phyloP scores from a whole-genome alignment of 2,888 invertebrate genomes.

The Athripsodes cinereus region DNA sequence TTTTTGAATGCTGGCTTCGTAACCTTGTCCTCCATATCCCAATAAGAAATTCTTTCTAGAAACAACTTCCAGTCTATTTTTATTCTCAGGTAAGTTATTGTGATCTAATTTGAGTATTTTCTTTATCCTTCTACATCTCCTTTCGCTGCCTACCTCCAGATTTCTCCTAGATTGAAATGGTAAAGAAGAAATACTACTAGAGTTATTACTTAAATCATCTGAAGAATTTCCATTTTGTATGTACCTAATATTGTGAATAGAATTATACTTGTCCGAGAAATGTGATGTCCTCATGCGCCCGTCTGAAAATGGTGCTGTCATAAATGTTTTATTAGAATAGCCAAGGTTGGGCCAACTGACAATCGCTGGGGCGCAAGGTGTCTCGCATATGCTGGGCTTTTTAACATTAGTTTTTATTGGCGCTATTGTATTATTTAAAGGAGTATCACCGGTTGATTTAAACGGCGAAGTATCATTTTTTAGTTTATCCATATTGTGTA shows the following conservation, averaged over 20 bases:
- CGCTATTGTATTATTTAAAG: background rate
- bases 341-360: constrained; percentile 10
- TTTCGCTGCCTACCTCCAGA: constrained; percentile 32
- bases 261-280: constrained; percentile 7
- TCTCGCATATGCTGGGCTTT: background rate
- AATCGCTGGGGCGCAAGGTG: background rate
- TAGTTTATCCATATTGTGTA: constrained; percentile 31
- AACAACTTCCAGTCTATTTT: constrained; percentile 16
- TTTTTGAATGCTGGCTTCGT: constrained; percentile 24
- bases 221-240: constrained; percentile 16
- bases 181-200: constrained; percentile 1
- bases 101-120: constrained; percentile 28
- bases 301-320: background rate
- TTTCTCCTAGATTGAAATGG: constrained; percentile 9
- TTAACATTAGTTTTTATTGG: background rate
- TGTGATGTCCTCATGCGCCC: background rate
- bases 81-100: constrained; percentile 16
- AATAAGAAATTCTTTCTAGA: constrained; percentile 17
- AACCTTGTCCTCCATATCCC: constrained; percentile 20
- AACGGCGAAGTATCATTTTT: constrained; percentile 6
- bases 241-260: constrained; percentile 16
- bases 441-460: background rate
- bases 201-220: constrained; percentile 6
- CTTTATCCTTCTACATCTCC: constrained; percentile 30
- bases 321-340: constrained; percentile 10